A percentile compares a stretch with the other conserved stretches of the same genome.
Conservation (phyloP, 2,797 vertebrate species). For the Sebastes miniatus region DNA sequence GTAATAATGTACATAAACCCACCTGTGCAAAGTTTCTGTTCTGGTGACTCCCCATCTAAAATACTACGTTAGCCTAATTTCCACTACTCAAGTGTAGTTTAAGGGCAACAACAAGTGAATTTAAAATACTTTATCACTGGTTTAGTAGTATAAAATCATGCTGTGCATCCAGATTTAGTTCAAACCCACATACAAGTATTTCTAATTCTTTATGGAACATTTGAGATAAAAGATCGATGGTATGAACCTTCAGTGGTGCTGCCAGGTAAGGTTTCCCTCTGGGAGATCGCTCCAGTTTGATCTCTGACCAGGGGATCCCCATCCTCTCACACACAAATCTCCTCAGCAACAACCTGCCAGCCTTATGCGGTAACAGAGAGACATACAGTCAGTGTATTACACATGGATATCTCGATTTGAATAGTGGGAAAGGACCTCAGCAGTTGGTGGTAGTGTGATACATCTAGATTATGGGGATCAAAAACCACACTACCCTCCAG, state of each 20-base stretch:
- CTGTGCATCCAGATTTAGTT: background rate
- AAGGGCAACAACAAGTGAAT: background rate
- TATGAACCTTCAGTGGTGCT: slow-evolving; percentile 63
- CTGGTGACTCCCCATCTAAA: background rate
- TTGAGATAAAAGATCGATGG: too few species aligned
- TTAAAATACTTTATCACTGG: background rate
- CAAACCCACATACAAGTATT: background rate
- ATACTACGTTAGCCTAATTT: background rate
- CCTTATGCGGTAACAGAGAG: slow-evolving; percentile 71
- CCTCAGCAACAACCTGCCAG: slow-evolving; percentile 92
- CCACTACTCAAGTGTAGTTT: background rate
- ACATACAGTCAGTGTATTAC: background rate
- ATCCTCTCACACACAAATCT: slow-evolving; percentile 90
- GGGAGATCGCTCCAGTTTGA: slow-evolving; percentile 88
- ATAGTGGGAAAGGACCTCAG: background rate
- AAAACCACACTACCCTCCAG: too few species aligned
- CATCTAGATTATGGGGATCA: too few species aligned
- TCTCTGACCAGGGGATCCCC: slow-evolving; percentile 90
- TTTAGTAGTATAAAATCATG: background rate
- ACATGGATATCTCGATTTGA: background rate
- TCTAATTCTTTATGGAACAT: background rate
- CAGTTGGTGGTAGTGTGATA: background rate
- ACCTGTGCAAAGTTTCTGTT: background rate
- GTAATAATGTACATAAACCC: background rate
- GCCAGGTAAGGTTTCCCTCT: slow-evolving; percentile 93